Conservation (phyloP, 2,113 vertebrate species). For the Pomatostomus ruficeps region DNA sequence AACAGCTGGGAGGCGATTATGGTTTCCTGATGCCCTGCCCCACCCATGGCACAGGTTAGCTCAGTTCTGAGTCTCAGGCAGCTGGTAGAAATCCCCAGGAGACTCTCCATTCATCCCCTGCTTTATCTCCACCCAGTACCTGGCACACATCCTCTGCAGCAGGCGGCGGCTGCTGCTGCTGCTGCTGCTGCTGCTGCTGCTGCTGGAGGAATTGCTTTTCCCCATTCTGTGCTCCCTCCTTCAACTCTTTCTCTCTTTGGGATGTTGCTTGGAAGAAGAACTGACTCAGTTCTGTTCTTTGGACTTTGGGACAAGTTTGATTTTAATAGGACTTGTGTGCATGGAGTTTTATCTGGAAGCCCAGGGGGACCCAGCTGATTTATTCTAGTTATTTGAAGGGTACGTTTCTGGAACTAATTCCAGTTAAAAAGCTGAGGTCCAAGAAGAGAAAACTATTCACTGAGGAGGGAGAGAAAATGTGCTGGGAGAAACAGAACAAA, state of each 20-base stretch:
- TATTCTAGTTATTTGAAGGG: neutral
- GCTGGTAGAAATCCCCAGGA: slow-evolving; percentile 29
- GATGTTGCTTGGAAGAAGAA: neutral
- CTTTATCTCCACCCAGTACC: slow-evolving; percentile 33
- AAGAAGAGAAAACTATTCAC: neutral
- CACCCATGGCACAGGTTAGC: slow-evolving; percentile 59
- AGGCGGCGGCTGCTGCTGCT: too few relatives aligned
- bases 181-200: neutral
- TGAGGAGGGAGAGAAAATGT: neutral
- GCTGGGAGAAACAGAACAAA: neutral
- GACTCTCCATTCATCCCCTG: slow-evolving; percentile 24
- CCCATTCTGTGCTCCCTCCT: neutral
- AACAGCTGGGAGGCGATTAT: slow-evolving; percentile 44
- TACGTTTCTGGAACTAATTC: neutral
- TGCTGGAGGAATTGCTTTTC: neutral
- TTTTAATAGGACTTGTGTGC: neutral
- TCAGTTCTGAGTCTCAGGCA: slow-evolving; percentile 21
- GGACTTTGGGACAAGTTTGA: neutral
- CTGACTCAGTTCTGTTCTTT: neutral
- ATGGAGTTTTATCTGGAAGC: neutral
- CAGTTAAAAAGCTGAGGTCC: neutral
- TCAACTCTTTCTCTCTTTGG: neutral
- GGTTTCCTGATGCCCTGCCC: slow-evolving; percentile 49
- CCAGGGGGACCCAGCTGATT: neutral
- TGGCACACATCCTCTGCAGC: slow-evolving; percentile 1